Evolutionary conservation across 1,140 invertebrate genomes (phyloP), one percentile per base, ranked within the genome.

Genomic region (Trachymyrmex septentrionalis): DNA sequence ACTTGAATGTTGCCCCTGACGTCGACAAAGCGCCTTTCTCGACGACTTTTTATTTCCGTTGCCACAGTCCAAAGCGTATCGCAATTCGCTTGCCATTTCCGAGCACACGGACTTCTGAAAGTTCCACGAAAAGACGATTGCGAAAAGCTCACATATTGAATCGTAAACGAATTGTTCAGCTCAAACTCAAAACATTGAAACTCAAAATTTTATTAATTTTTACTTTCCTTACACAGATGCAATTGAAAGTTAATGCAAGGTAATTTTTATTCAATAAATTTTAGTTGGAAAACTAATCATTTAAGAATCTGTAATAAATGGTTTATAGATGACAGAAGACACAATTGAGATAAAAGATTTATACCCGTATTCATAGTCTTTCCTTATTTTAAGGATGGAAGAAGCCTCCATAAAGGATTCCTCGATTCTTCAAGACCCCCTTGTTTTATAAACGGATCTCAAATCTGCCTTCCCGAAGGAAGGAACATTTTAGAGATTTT

Each of bases 81-180:
- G 96, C 87, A 97, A 94, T 93, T 97, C 97, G 59, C 96, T 96
- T 61, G 96, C 96, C 96, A 97, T 97, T 94, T 97, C 96, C 81
- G 96, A 96, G 95, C 96, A 97, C 88, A 97, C 95, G 61, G 96
- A 97, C 66, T 96, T 96, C 96, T 97, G 95, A 87, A 92, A 92
- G 76, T 84, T 71, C 71, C 85, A 87, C 30, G 77, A 78, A 87
- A 90, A 66, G 53, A 75, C 53, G 63, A 86, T 81, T 87, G 77
- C 80, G 77, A 81, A 16, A 53, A 34, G 34, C 34, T 73, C 44
- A 71, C 34, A 81, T 61, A 72, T 12, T 24, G 9, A 7, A 48
- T 30, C 24, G 21, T 21, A 16, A 85, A 55, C 44, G 14, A 66
- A 27, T 77, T 21, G n/a, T 53, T 64, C 73, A 77, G 82, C n/a